Conservation (phyloP, 2,797 vertebrate species). For the Sparidentex hasta region DNA sequence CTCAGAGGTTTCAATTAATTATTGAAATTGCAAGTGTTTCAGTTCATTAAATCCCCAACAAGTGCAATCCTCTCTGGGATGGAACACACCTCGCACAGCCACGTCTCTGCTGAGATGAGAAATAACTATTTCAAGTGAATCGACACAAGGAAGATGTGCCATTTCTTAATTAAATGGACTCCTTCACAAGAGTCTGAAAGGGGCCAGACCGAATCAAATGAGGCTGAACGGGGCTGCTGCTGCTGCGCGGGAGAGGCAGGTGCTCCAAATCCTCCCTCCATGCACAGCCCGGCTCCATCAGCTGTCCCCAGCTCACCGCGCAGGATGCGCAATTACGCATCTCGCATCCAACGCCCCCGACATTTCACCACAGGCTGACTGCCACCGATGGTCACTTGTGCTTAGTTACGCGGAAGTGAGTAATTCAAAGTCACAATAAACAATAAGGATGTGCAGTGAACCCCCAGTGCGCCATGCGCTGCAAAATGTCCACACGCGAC, state of each 20-base stretch:
- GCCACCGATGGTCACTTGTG: not conserved
- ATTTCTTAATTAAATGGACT: not conserved
- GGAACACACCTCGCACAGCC: not conserved
- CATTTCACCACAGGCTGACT: not conserved
- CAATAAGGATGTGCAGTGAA: not conserved
- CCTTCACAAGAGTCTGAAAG: not conserved
- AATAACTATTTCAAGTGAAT: not conserved
- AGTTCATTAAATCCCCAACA: not conserved
- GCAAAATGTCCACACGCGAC: not conserved
- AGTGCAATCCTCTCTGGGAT: not conserved
- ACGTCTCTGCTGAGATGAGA: not conserved
- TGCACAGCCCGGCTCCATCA: conserved; percentile 27
- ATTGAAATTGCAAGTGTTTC: not conserved
- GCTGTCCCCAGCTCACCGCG: conserved; percentile 43
- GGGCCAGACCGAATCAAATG: not conserved
- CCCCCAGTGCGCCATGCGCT: not conserved
- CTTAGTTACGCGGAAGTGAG: not conserved
- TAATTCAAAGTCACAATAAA: not conserved
- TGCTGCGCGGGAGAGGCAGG: conserved; percentile 31
- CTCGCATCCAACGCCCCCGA: not conserved
- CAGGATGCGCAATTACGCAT: conserved; percentile 59
- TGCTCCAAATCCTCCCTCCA: conserved; percentile 29
- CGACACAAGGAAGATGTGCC: not conserved
- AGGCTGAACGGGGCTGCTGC: not conserved
- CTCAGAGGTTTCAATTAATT: not conserved